Conservation (phyloP, 2,888 invertebrate species). For the Campopleginae sp. region DNA sequence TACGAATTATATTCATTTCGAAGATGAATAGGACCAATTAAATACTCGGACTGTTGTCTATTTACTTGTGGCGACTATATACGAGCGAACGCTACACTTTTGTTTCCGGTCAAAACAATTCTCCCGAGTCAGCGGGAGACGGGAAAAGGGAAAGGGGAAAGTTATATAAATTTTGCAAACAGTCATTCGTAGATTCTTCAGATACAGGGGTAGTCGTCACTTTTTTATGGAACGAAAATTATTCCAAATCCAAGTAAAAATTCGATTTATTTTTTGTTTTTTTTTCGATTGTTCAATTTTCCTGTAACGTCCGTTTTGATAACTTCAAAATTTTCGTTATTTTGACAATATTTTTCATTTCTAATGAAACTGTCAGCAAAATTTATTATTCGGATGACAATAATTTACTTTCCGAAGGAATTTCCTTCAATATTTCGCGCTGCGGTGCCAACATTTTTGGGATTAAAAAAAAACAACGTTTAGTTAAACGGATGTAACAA, state of each 20-base stretch:
- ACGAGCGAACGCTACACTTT: neutral
- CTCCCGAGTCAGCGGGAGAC: neutral
- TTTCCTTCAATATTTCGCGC: too few relatives aligned
- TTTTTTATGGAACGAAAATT: neutral
- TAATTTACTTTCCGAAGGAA: too few relatives aligned
- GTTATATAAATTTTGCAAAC: neutral
- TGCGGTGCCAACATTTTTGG: too few relatives aligned
- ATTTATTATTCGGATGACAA: too few relatives aligned
- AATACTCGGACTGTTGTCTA: neutral
- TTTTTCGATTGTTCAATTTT: neutral
- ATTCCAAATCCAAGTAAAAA: too few relatives aligned
- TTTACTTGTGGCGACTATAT: neutral
- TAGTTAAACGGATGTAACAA: too few relatives aligned
- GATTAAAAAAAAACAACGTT: too few relatives aligned
- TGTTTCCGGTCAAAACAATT: neutral
- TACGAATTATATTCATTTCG: slow-evolving; percentile 4
- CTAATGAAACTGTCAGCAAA: too few relatives aligned
- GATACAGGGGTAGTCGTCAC: neutral
- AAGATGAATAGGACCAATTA: slow-evolving; percentile 8
- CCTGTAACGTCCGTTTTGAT: neutral
- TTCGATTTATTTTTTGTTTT: too few relatives aligned
- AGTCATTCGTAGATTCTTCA: neutral
- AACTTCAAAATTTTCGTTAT: too few relatives aligned
- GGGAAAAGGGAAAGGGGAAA: neutral
- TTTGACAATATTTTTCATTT: too few relatives aligned